phyloP scores from a whole-genome alignment of 2,888 invertebrate species.

The Stenolophus ochropezus region DNA sequence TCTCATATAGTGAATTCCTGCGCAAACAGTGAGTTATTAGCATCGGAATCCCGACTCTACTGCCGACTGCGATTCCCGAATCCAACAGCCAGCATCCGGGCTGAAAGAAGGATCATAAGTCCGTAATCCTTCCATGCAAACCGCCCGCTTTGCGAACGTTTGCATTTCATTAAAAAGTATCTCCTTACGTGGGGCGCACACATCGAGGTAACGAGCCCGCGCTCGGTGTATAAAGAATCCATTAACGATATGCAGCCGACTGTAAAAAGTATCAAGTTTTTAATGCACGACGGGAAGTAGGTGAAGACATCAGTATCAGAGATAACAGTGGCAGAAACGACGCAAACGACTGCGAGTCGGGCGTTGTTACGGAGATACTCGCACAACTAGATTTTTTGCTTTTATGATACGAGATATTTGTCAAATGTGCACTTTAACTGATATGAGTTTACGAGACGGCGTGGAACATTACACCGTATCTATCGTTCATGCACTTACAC shows the following conservation, averaged over 20 bases:
- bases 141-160: conserved; percentile 25
- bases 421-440: conserved; percentile 20
- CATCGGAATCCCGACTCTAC: no score
- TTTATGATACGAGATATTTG: conserved; percentile 18
- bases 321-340: conserved; percentile 30
- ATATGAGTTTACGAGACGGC: not conserved
- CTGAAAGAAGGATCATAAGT: conserved; percentile 29
- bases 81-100: conserved; percentile 7
- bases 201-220: conserved; percentile 32
- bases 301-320: conserved; percentile 43
- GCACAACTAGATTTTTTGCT: not conserved
- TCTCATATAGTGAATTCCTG: conserved; percentile 13
- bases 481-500: no score
- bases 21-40: conserved; percentile 25
- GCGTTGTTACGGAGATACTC: not conserved
- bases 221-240: conserved; percentile 69
- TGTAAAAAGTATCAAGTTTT: conserved; percentile 73
- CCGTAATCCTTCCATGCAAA: conserved; percentile 35
- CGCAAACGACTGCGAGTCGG: not conserved
- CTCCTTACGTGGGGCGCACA: conserved; percentile 48
- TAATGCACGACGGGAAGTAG: conserved; percentile 66
- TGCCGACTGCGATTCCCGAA: no score
- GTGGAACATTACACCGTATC: not conserved
- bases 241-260: conserved; percentile 72
- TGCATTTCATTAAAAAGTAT: conserved; percentile 58